Evolutionary conservation across 2,797 vertebrate genomes (phyloP).

Genomic region (Oryzias dopingdopingensis): DNA sequence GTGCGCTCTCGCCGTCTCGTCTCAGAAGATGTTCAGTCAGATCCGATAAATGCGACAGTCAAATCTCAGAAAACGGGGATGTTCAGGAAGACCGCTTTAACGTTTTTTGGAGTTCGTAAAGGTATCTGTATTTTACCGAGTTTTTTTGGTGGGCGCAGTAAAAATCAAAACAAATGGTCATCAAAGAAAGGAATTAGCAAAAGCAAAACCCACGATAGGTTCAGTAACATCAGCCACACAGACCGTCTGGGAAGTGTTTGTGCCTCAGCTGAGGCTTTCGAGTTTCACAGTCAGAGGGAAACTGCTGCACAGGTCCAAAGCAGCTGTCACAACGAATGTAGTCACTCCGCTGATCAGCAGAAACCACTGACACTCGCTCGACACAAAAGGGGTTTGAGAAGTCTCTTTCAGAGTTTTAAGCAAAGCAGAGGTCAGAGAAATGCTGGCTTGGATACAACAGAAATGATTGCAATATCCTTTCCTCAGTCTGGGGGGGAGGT

Average conservation of each 20-base stretch:
- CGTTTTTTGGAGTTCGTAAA: constrained; percentile 91
- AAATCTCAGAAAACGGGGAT: constrained; percentile 82
- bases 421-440: constrained; percentile 87
- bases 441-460: constrained; percentile 75
- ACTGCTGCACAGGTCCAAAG: constrained; percentile 57
- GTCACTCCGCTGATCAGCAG: constrained; percentile 60
- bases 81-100: constrained; percentile 89
- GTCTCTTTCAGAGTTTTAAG: constrained; percentile 92
- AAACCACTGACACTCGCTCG: constrained; percentile 81
- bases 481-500: constrained; percentile 54
- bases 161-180: constrained; percentile 79
- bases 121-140: constrained; percentile 92
- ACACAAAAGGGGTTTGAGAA: constrained; percentile 86
- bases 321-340: constrained; percentile 67
- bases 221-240: constrained; percentile 78
- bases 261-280: constrained; percentile 65
- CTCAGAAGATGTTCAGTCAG: constrained; percentile 56
- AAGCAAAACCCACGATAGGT: constrained; percentile 89
- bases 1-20: constrained; percentile 48
- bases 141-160: constrained; percentile 88
- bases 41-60: constrained; percentile 40
- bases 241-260: constrained; percentile 57
- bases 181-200: constrained; percentile 87
- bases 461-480: constrained; percentile 69
- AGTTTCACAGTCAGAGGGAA: constrained; percentile 63